Conservation (phyloP, 2,888 invertebrate species). For the Serrognathus titanus region DNA sequence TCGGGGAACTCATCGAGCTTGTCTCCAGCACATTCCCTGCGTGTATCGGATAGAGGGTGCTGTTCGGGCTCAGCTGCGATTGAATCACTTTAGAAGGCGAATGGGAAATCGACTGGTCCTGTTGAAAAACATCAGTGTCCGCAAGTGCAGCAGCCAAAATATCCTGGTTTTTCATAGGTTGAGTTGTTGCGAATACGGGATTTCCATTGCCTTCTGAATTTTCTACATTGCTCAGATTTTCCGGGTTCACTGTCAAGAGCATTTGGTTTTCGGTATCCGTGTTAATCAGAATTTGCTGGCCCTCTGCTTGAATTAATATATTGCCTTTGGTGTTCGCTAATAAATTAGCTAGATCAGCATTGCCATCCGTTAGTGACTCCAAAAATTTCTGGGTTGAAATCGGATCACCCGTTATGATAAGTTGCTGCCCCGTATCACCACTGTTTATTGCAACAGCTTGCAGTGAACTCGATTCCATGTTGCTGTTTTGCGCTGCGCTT, state of each 20-base stretch:
- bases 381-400: slow-evolving; percentile 47
- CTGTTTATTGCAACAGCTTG: slow-evolving; percentile 34
- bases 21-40: slow-evolving; percentile 69
- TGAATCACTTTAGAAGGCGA: slow-evolving; percentile 48
- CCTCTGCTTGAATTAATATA: slow-evolving; percentile 47
- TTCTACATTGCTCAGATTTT: slow-evolving; percentile 24
- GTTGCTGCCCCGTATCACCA: slow-evolving; percentile 40
- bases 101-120: slow-evolving; percentile 43
- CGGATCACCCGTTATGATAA: slow-evolving; percentile 48
- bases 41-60: slow-evolving; percentile 57
- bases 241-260: slow-evolving; percentile 35
- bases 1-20: slow-evolving; percentile 72
- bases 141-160: slow-evolving; percentile 73
- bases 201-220: slow-evolving; percentile 36
- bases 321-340: slow-evolving; percentile 46
- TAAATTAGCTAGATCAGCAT: slow-evolving; percentile 45
- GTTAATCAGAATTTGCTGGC: slow-evolving; percentile 50
- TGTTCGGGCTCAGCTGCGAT: slow-evolving; percentile 58
- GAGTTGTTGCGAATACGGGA: slow-evolving; percentile 38
- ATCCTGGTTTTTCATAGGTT: slow-evolving; percentile 57
- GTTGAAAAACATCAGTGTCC: slow-evolving; percentile 69
- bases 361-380: slow-evolving; percentile 46
- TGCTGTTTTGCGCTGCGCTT: background rate
- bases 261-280: slow-evolving; percentile 43
- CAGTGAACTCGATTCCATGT: slow-evolving; percentile 6